These are phyloP conservation scores for Muricea muricata DNA, from an alignment of 92 coral and sea anemone genomes.

Conservation along the genomic window DNA sequence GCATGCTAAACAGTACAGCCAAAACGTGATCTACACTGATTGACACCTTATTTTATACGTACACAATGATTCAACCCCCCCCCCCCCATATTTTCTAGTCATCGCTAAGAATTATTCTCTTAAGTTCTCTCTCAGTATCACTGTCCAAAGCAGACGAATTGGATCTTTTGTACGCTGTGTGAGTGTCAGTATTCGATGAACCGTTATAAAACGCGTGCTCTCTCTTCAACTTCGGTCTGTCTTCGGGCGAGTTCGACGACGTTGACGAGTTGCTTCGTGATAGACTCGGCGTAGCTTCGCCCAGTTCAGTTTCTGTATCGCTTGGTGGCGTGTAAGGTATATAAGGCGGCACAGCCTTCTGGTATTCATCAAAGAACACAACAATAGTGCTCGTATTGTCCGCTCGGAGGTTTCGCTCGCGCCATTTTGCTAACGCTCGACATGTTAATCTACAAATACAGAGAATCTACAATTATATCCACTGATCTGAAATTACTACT, in stretches of 20 bases:
- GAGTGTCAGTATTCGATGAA: not conserved
- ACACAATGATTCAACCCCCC: too few relatives aligned
- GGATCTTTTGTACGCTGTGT: not conserved
- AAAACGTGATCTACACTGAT: too few relatives aligned
- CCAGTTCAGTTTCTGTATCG: slow-evolving; percentile 83
- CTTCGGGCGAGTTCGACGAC: slow-evolving; percentile 10
- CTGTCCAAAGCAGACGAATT: not conserved
- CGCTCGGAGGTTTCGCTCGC: slow-evolving; percentile 85
- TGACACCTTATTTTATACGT: too few relatives aligned
- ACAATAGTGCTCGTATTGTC: slow-evolving; percentile 92
- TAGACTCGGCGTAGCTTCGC: slow-evolving; percentile 66
- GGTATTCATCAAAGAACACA: slow-evolving; percentile 84
- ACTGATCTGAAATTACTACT: too few relatives aligned
- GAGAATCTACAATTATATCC: too few relatives aligned
- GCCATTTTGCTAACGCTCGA: slow-evolving; percentile 85
- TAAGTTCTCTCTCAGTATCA: not conserved
- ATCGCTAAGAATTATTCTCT: not conserved
- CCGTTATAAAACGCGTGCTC: not conserved
- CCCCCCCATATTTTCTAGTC: too few relatives aligned
- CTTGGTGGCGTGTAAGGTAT: slow-evolving; percentile 62
- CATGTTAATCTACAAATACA: slow-evolving; percentile 70
- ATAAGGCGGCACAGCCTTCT: slow-evolving; percentile 46
- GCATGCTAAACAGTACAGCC: too few relatives aligned
- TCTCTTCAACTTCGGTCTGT: not conserved
- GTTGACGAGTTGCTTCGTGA: slow-evolving; percentile 60